Base-by-base conservation (phyloP, 2,888 invertebrate species). In the Eristalis tenax region DNA sequence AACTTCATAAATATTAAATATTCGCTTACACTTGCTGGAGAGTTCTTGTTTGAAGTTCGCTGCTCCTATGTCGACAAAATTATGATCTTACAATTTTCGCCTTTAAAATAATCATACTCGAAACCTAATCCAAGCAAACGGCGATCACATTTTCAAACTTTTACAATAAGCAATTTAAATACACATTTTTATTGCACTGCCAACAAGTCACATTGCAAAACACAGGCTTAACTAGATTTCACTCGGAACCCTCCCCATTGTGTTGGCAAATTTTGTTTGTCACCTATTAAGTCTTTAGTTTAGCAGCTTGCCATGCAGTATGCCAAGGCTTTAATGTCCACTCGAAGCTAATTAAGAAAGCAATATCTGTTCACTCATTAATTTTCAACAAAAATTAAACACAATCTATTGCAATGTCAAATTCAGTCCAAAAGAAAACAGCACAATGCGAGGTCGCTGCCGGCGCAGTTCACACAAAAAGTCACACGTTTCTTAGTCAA, bases 401-500 rank as follows among this genome's bases (percentile, higher is more conserved):
- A 18, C 56, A 40, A 77, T 77, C 32, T 4, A 68, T 61, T 50
- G 38, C 15, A 71, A 11, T 76, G 56, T 71, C 50, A 73, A 68
- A 56, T 40, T 6, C 18, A 23, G 40, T 38, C 18, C 35, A 70
- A 50, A 26, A 70, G 22, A 8, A 71, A 73, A 50, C 26, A 23
- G 59, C 56, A 74, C 63, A 78, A 18, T 69, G 35, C 78, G 69
- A 83, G 83, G 83, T 78, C 83, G 56, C 35, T 13, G 23, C 64
- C 2, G 43, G 50, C 0, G 26, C 13, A 8, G 22, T 13, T 35
- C 22, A 13, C 50, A 66, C 61, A 38, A 73, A 73, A 83, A 71
- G 73, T 83, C 83, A 23, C 71, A 83, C 77, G 83, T 83, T 83
- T 83, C 38, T 43, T 73, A 66, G 56, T 40, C 18, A 77, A 83